Percentiles rank a stretch among this genome's conserved stretches.
Conservation (phyloP, 2,888 invertebrate species). For the Trachelus stipa region DNA sequence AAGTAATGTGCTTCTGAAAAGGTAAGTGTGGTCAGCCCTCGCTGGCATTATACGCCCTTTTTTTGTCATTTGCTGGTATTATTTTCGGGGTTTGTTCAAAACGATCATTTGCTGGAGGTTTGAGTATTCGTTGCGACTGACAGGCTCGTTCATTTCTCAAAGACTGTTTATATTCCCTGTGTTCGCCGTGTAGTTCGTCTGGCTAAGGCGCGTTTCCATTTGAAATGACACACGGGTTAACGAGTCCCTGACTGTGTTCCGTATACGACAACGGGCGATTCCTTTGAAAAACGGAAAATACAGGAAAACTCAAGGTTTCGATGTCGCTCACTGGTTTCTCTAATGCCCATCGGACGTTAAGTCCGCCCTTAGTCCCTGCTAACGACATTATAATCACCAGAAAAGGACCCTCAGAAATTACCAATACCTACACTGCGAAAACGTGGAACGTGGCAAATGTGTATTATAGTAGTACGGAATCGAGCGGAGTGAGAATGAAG, state of each 20-base stretch:
- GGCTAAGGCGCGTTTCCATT: neutral
- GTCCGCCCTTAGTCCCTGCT: conserved; percentile 16
- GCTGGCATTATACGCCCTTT: neutral
- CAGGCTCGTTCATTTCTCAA: neutral
- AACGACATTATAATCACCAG: conserved; percentile 41
- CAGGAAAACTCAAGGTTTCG: neutral
- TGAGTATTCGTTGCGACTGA: neutral
- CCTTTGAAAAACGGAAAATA: neutral
- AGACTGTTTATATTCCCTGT: neutral
- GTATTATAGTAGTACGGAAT: neutral
- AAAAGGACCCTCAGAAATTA: conserved; percentile 13
- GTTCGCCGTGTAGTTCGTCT: neutral
- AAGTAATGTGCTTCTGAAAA: neutral
- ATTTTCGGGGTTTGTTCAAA: neutral
- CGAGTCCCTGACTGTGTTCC: neutral
- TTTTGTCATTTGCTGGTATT: neutral
- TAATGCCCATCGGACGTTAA: neutral
- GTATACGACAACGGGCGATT: neutral
- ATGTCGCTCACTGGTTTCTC: neutral
- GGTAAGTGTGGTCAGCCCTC: neutral
- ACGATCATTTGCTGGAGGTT: neutral
- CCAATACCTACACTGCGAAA: conserved; percentile 3
- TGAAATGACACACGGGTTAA: neutral
- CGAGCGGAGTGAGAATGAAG: neutral
- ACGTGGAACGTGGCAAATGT: neutral